phyloP scores from a whole-genome alignment of 1,140 invertebrate genomes.

The Hyphantria cunea region DNA sequence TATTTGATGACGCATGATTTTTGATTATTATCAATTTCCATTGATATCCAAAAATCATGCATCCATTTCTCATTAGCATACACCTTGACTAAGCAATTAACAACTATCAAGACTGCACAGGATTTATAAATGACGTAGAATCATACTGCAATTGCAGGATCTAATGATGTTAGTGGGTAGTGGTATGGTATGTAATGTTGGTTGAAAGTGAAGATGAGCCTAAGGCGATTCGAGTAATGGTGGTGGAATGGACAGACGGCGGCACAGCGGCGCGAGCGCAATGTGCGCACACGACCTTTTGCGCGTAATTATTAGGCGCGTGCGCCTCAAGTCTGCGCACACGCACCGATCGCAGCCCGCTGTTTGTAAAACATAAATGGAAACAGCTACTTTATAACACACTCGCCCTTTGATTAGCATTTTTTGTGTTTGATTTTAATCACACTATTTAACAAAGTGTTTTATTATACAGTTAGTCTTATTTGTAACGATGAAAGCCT shows the following conservation, averaged over 20 bases:
- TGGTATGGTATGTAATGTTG: neutral
- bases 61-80: neutral
- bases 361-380: slow-evolving; percentile 45
- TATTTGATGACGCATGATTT: too few species aligned
- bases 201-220: slow-evolving; percentile 24
- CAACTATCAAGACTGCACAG: neutral
- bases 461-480: slow-evolving; percentile 30
- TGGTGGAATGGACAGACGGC: slow-evolving; percentile 20
- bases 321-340: slow-evolving; percentile 42
- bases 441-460: slow-evolving; percentile 41
- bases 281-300: slow-evolving; percentile 77
- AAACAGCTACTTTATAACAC: slow-evolving; percentile 46
- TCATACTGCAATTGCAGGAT: slow-evolving; percentile 1
- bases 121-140: slow-evolving; percentile 4
- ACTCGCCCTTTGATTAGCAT: slow-evolving; percentile 55
- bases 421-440: slow-evolving; percentile 68
- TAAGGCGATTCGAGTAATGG: slow-evolving; percentile 13
- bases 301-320: slow-evolving; percentile 67
- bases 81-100: slow-evolving; percentile 3
- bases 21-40: too few species aligned
- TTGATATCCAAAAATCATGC: too few species aligned
- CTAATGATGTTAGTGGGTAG: slow-evolving; percentile 13
- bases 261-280: slow-evolving; percentile 59
- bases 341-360: slow-evolving; percentile 42
- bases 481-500: neutral